Evolutionary conservation across 2,888 invertebrate species (phyloP), one percentile per base, ranked within the genome.

Genomic region (Harpalus rubripes): DNA sequence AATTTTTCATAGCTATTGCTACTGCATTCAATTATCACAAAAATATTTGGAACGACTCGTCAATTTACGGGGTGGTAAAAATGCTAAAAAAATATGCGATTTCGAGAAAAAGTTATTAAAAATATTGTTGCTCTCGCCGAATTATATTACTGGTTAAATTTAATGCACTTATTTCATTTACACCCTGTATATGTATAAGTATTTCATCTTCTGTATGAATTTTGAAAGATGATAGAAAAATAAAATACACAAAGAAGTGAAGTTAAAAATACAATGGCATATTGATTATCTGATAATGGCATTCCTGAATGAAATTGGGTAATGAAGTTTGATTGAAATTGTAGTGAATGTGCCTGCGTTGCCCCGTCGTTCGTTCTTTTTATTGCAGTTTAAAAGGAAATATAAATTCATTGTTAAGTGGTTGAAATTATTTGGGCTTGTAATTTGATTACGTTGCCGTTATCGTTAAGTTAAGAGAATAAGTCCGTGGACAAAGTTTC

Each of bases 361-460:
- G 32, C 44, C 44, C 44, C 44, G 44, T 32, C 32, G 32, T 32
- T 32, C 32, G 44, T 10, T 52, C 44, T 52, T 52, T 52, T 52
- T 52, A 52, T 52, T 52, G 44, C 44, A 52, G 87, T 87, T 88
- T 88, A 87, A 88, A 89, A 88, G 88, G 88, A 88, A 89, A 88
- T 88, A 89, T 88, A 88, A 89, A 89, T 89, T 88, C 87, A 87
- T 88, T 88, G 87, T 88, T 88, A 89, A 89, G 88, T 89, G 89
- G 88, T 87, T 87, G 86, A 88, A 88, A 88, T 88, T 89, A 89
- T 88, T 88, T 88, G 87, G 86, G 86, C 87, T 52, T 52, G 87
- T 89, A 88, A 88, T 88, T 88, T 88, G 87, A 88, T 88, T 88
- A 88, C 87, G 86, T 87, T 86, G 84, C 76, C 83, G 82, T 83